Evolutionary conservation across 2,113 vertebrate species (phyloP).

Genomic region (Eulemur macaco): DNA sequence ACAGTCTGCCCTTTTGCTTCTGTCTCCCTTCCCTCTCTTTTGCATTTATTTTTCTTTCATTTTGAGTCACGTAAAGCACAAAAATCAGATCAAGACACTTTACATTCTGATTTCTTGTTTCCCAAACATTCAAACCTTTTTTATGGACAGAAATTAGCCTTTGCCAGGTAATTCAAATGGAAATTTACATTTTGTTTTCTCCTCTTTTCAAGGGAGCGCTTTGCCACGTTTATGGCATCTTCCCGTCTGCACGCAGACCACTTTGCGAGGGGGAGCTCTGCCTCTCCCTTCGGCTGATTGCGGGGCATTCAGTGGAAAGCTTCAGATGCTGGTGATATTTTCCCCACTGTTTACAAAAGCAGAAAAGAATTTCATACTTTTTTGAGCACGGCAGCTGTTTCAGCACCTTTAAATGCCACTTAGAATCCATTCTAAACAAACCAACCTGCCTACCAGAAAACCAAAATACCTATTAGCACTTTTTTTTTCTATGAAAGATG

Average conservation of each 20-base stretch:
- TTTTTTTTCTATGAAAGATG: background rate
- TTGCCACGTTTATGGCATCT: background rate
- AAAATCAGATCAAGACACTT: conserved; percentile 42
- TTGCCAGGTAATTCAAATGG: conserved; percentile 17
- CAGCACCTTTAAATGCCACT: conserved; percentile 70
- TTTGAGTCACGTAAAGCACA: background rate
- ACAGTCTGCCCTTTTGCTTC: background rate
- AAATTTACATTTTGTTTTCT: conserved; percentile 2
- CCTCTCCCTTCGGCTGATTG: background rate
- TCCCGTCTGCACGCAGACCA: background rate
- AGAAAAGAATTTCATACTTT: conserved; percentile 73
- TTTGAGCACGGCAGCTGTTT: conserved; percentile 64
- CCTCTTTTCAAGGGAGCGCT: background rate
- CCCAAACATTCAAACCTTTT: conserved; percentile 38
- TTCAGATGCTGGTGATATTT: conserved; percentile 44
- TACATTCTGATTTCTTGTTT: conserved; percentile 63
- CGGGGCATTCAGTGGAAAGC: conserved; percentile 15
- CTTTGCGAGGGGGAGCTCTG: background rate
- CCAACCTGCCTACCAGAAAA: conserved; percentile 27
- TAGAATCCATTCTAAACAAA: conserved; percentile 69
- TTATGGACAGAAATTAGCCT: conserved; percentile 52
- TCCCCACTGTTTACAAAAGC: conserved; percentile 70
- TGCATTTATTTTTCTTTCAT: background rate
- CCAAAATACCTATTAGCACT: conserved; percentile 58
- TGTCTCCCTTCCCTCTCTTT: background rate